phyloP scores from a whole-genome alignment of 2,797 vertebrate species.

The Xiphorhynchus erythropygius region DNA sequence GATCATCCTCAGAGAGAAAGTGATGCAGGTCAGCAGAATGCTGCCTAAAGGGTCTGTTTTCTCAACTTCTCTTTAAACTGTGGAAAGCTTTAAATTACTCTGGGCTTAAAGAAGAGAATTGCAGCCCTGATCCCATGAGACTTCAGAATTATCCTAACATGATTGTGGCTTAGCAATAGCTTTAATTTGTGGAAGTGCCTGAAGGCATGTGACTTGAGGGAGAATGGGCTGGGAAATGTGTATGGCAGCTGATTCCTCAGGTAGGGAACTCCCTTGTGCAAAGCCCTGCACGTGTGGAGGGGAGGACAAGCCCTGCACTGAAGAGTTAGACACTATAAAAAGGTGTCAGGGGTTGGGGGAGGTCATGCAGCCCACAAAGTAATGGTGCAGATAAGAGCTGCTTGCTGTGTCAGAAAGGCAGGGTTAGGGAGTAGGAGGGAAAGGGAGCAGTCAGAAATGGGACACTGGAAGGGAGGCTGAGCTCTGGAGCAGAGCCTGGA shows the following conservation, averaged over 20 bases:
- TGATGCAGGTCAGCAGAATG: neutral
- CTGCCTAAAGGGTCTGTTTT: neutral
- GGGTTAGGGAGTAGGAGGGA: neutral
- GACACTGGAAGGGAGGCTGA: neutral
- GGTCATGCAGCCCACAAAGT: neutral
- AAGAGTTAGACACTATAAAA: neutral
- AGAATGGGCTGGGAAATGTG: neutral
- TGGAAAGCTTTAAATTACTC: conserved; percentile 33
- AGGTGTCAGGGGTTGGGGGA: neutral
- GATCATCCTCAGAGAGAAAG: neutral
- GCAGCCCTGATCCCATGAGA: conserved; percentile 1
- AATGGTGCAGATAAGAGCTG: neutral
- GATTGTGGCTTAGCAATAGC: conserved; percentile 47
- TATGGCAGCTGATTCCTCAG: neutral
- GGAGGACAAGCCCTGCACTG: neutral
- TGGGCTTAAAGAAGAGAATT: conserved; percentile 22
- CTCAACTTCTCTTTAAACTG: neutral
- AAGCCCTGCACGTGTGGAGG: rapidly evolving
- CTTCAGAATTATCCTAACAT: conserved; percentile 13
- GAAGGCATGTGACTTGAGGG: conserved; percentile 21
- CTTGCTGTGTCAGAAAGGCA: neutral
- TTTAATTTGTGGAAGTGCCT: conserved; percentile 57
- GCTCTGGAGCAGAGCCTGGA: conserved; percentile 52
- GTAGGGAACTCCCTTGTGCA: neutral
- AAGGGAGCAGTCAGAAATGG: neutral